Conservation (phyloP, 2,888 invertebrate genomes). For the Rhagium mordax region DNA sequence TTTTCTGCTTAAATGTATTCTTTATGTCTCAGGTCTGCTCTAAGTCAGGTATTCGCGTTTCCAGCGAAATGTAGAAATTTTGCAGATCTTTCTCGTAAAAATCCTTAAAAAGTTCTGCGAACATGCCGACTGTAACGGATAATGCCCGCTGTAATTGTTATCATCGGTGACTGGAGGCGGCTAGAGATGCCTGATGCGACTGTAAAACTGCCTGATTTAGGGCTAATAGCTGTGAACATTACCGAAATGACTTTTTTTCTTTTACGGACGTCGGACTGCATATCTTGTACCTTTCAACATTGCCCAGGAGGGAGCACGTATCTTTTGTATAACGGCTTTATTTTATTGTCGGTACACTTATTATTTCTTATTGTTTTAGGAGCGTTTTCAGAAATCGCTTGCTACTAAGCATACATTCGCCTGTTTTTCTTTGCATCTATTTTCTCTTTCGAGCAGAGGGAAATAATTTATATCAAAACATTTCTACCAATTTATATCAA, state of each 20-base stretch:
- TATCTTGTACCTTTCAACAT: slow-evolving; percentile 29
- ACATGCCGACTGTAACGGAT: slow-evolving; percentile 41
- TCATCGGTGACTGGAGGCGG: slow-evolving; percentile 47
- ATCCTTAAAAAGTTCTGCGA: slow-evolving; percentile 27
- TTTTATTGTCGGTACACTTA: slow-evolving; percentile 4
- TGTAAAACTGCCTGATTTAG: slow-evolving; percentile 56
- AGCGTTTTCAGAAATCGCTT: neutral
- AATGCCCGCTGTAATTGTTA: slow-evolving; percentile 50
- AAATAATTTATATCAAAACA: no score
- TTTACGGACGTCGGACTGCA: slow-evolving; percentile 42
- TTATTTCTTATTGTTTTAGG: slow-evolving; percentile 2
- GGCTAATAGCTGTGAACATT: slow-evolving; percentile 52
- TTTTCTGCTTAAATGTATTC: slow-evolving; percentile 11
- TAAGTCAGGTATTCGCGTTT: slow-evolving; percentile 21
- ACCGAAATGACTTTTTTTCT: slow-evolving; percentile 53
- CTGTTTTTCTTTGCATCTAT: no score
- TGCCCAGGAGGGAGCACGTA: slow-evolving; percentile 22
- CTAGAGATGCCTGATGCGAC: slow-evolving; percentile 47
- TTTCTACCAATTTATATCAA: no score
- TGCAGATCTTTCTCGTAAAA: slow-evolving; percentile 31
- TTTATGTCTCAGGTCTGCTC: slow-evolving; percentile 11
- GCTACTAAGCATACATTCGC: no score
- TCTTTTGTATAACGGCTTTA: neutral
- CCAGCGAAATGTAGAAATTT: slow-evolving; percentile 31
- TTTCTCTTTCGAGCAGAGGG: no score